Evolutionary conservation across 2,113 vertebrate species (phyloP), one percentile per base, ranked within the genome.

Genomic region (Electrona antarctica): DNA sequence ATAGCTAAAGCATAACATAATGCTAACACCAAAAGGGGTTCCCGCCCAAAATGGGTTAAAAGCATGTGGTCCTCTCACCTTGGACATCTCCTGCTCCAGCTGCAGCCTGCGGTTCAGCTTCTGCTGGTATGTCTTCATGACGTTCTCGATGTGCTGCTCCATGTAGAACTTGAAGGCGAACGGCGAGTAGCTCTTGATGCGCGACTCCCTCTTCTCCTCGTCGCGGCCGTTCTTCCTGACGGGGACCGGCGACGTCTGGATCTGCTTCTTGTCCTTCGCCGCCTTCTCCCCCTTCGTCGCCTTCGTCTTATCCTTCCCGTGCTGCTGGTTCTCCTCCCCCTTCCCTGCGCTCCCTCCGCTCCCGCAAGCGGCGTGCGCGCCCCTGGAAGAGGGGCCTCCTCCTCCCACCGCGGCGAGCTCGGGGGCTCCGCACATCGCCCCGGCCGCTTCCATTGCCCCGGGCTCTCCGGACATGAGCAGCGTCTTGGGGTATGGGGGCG

Each of bases 91-190:
- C 78, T 98, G 97, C 58, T 99, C 98, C 90, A 99, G 48, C 72
- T 99, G 98, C 56, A 99, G 77, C 73, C 98, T 91, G 47, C 98
- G 94, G 83, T 95, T 96, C 41, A 99, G 94, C 85, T 98, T 99
- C 87, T 99, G 98, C 87, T 98, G 97, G 91, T 99, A 94, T 62
- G 96, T 98, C 88, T 99, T 99, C 88, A 99, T 95, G 80, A 99
- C 95, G 0, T 99, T 99, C 86, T 99, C 98, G 59, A 99, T 95
- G 7, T 99, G 97, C 73, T 99, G 98, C 82, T 99, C 98, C 98
- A 99, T 99, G 89, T 98, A 99, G 89, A 99, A 99, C 85, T 99
- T 99, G 78, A 98, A 99, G 15, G 98, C 98, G 28, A 95, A 99
- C 0, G 98, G 98, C 0, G 98, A 99, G 87, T 99, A 99, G 81